Evolutionary conservation across 2,113 vertebrate species (phyloP).

Genomic region (Ctenomys sociabilis): DNA sequence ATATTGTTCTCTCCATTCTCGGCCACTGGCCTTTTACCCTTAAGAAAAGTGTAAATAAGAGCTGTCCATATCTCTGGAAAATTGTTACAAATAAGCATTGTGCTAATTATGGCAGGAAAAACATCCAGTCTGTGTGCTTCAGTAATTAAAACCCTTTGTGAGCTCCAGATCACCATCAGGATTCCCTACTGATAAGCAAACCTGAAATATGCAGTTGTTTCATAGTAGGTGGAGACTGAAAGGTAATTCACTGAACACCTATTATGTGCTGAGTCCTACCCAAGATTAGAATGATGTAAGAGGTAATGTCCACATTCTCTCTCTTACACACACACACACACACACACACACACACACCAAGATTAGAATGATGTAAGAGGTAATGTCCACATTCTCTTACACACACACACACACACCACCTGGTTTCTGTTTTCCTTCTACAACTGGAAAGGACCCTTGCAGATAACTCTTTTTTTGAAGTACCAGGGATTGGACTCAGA

Average conservation of each 20-base stretch:
- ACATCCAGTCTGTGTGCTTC: not conserved
- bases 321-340: too few relatives aligned
- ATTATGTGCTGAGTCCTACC: not conserved
- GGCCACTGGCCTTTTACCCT: not conserved
- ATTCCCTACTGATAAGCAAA: not conserved
- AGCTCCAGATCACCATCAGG: not conserved
- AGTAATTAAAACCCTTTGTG: not conserved
- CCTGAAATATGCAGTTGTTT: not conserved
- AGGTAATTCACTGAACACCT: not conserved
- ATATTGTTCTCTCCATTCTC: not conserved
- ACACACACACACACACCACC: not conserved
- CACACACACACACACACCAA: too few relatives aligned
- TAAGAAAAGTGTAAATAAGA: not conserved
- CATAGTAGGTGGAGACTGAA: not conserved
- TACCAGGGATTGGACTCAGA: too few relatives aligned
- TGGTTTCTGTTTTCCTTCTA: not conserved
- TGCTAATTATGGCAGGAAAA: not conserved
- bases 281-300: not conserved
- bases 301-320: constrained; percentile 24
- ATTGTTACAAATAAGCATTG: not conserved
- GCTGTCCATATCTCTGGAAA: not conserved
- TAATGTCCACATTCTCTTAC: too few relatives aligned
- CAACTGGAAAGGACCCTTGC: not conserved
- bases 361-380: too few relatives aligned
- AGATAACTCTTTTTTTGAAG: too few relatives aligned